phyloP scores from a whole-genome alignment of 2,113 vertebrate species.

The Eulemur rufifrons region DNA sequence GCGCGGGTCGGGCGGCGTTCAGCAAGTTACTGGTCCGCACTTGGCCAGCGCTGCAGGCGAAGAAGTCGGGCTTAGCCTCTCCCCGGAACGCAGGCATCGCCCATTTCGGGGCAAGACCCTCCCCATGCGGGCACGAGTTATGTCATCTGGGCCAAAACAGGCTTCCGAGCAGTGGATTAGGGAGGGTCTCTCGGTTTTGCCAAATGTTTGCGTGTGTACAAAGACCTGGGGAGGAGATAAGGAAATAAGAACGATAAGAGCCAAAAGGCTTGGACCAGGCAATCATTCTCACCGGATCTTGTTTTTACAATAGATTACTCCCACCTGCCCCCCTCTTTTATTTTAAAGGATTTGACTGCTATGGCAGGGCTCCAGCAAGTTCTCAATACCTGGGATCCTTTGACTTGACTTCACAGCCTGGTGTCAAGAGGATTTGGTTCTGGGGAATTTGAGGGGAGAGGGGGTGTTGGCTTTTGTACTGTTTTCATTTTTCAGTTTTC shows the following conservation, averaged over 20 bases:
- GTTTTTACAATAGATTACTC: neutral
- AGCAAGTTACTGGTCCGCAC: rapidly evolving
- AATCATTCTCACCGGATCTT: neutral
- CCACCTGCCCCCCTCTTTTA: neutral
- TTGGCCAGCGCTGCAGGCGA: rapidly evolving
- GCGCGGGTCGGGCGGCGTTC: rapidly evolving
- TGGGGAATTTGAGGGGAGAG: neutral
- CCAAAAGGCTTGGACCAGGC: neutral
- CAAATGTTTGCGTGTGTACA: neutral
- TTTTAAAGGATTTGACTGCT: neutral
- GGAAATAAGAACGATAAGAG: neutral
- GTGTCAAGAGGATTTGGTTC: neutral
- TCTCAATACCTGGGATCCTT: neutral
- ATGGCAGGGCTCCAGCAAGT: neutral
- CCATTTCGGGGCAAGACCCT: rapidly evolving
- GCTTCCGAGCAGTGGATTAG: neutral
- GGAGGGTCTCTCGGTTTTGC: neutral
- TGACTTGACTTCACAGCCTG: neutral
- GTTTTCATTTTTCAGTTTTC: neutral
- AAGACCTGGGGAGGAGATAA: neutral
- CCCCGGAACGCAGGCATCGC: neutral
- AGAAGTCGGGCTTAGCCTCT: rapidly evolving
- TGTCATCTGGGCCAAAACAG: rapidly evolving
- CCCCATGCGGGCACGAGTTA: neutral
- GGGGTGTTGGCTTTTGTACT: neutral